Evolutionary conservation across 2,888 invertebrate species (phyloP), one percentile per base, ranked within the genome.

Genomic region (Eubasilissa splendida): DNA sequence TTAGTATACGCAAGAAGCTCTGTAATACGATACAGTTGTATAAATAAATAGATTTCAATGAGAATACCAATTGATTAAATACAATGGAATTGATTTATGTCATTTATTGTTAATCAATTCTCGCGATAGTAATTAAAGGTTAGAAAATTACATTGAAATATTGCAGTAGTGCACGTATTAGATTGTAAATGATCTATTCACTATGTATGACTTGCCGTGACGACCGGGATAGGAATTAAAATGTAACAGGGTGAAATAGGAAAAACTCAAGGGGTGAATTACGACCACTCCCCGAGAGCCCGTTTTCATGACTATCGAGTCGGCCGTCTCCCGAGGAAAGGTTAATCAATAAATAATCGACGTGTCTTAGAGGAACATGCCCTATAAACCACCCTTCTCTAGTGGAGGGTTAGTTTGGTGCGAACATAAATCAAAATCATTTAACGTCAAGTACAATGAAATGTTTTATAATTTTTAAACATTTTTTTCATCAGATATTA

Each of bases 291-390:
- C 63, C 2, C 22, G 5, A 22, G 33, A 71, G 56, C 31, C 71
- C n/a, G 12, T 31, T 77, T 77, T 77, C 68, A 77, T 60, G 77
- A 77, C 77, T 52, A 50, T 54, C n/a, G 70, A 59, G 58, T 59
- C 50, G 70, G 12, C 54, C 60, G 14, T 66, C 50, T 63, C 33
- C 42, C 58, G 42, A 58, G 31, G 65, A 70, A 77, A 70, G 70
- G 77, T 77, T 76, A 70, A 77, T 77, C 77, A 77, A 77, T 77
- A 77, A 77, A 77, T 70, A 77, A 77, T 70, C 58, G 77, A 77
- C 70, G 42, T 50, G 70, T 77, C 58, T 59, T 77, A 53, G 59
- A 77, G 65, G 11, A n/a, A 68, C 77, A 56, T 52, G 22, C 59
- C 33, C 14, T 50, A 59, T 70, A 59, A 77, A 77, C 14, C 8